These are phyloP conservation scores for Charina bottae DNA, from an alignment of 2,113 vertebrate species.

Conservation along the genomic window DNA sequence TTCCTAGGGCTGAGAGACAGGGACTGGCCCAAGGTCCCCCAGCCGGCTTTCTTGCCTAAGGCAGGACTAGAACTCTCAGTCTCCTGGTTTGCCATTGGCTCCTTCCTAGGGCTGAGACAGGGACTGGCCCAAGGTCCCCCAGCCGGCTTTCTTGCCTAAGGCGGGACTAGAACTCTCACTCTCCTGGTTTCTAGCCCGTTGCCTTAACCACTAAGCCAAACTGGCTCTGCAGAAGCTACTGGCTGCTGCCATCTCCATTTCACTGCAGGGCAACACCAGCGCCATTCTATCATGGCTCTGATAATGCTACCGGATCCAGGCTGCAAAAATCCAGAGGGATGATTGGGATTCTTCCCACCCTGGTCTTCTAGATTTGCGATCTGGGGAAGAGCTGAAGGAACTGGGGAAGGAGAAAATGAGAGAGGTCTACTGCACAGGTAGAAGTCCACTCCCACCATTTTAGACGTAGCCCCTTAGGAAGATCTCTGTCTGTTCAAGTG, in stretches of 20 bases:
- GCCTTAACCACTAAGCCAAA: too few species aligned
- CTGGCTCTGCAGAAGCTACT: not conserved
- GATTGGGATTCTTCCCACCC: not conserved
- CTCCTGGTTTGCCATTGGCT: too few species aligned
- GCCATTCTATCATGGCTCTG: not conserved
- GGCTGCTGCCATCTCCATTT: not conserved
- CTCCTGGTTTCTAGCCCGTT: too few species aligned
- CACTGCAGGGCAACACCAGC: not conserved
- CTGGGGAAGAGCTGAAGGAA: not conserved
- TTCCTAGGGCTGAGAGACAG: too few species aligned
- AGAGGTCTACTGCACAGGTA: not conserved
- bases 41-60: too few species aligned
- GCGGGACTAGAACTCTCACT: too few species aligned
- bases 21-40: too few species aligned
- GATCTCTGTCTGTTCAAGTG: not conserved
- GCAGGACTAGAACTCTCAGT: too few species aligned
- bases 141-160: too few species aligned
- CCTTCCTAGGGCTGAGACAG: too few species aligned
- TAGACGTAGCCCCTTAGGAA: not conserved
- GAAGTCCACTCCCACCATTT: not conserved
- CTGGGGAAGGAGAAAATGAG: not conserved
- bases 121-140: too few species aligned
- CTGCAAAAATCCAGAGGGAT: not conserved
- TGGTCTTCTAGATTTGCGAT: not conserved
- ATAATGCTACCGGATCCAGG: not conserved